Conservation (phyloP, 2,797 vertebrate species). For the Spheniscus humboldti region DNA sequence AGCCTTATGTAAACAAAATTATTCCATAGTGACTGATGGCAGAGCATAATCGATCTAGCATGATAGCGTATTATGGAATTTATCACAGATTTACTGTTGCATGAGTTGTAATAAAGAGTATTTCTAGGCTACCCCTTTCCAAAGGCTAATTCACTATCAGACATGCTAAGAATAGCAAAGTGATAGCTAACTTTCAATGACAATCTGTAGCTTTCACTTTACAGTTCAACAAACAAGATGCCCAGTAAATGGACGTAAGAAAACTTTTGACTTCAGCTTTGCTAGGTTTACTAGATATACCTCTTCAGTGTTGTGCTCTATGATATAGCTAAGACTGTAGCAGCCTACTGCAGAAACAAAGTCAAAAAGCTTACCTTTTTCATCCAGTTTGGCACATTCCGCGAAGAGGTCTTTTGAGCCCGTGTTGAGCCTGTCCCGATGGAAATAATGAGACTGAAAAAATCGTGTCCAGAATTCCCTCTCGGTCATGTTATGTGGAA, state of each 20-base stretch:
- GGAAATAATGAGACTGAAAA: conserved; percentile 99
- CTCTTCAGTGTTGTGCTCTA: neutral
- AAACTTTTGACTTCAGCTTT: neutral
- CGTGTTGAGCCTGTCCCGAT: conserved; percentile 93
- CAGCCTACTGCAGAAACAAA: neutral
- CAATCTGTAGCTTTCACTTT: neutral
- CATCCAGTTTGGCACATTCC: conserved; percentile 97
- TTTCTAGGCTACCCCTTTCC: neutral
- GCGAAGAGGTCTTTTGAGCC: conserved; percentile 96
- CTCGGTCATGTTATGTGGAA: conserved; percentile 96
- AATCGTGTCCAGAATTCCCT: conserved; percentile 98
- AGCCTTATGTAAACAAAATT: neutral
- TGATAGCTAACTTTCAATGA: neutral
- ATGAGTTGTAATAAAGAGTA: neutral
- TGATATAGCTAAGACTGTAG: neutral
- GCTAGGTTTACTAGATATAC: neutral
- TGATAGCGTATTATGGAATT: neutral
- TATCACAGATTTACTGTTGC: neutral
- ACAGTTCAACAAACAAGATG: neutral
- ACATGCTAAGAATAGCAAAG: neutral
- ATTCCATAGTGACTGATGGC: neutral
- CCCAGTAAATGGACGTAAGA: neutral
- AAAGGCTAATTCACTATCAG: neutral
- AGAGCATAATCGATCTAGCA: neutral
- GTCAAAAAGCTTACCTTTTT: conserved; percentile 82